These are phyloP conservation scores for Eilema depressum DNA, from an alignment of 2,888 invertebrate species.

Conservation along the genomic window DNA sequence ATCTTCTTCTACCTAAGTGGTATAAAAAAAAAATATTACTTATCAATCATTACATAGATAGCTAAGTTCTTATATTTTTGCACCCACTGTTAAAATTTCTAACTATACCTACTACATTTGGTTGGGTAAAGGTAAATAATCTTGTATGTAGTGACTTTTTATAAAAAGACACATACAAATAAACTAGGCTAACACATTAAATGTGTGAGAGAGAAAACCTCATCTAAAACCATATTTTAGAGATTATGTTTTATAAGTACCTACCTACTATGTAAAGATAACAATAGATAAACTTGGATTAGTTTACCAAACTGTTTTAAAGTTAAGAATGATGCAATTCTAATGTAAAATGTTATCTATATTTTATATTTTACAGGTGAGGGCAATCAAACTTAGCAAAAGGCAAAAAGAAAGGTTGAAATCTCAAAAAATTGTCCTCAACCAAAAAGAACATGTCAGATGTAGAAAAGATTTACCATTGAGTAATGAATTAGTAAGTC, in stretches of 20 bases:
- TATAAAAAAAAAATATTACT: no score
- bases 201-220: no score
- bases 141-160: no score
- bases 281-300: not conserved
- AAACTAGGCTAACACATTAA: no score
- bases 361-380: conserved; percentile 60
- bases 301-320: not conserved
- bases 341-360: not conserved
- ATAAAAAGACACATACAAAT: no score
- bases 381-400: conserved; percentile 62
- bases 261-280: not conserved
- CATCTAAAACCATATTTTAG: no score
- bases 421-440: conserved; percentile 42
- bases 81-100: no score
- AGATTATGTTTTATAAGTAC: not conserved
- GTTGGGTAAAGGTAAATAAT: no score
- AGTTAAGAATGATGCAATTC: not conserved
- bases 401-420: conserved; percentile 64
- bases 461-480: conserved; percentile 52
- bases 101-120: no score
- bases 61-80: no score
- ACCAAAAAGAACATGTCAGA: conserved; percentile 41
- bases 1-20: no score
- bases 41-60: no score
- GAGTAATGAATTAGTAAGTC: conserved; percentile 73